These are phyloP conservation scores for Macrobrachium rosenbergii DNA, from an alignment of 1,140 invertebrate genomes.

Conservation along the genomic window DNA sequence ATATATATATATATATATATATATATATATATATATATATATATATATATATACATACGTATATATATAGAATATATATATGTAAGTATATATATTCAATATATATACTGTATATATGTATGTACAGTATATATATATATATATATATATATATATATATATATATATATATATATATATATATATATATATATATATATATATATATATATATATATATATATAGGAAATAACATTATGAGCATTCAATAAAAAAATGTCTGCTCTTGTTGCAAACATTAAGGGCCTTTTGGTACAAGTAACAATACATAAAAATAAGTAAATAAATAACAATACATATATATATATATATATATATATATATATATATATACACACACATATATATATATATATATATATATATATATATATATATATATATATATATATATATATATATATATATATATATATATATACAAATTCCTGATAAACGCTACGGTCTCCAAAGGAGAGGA, in stretches of 20 bases:
- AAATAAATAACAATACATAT: not conserved
- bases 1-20: slow-evolving; percentile 6
- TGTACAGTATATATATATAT: not conserved
- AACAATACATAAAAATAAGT: too few relatives aligned
- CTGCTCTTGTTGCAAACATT: too few relatives aligned
- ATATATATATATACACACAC: not conserved
- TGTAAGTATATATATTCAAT: not conserved
- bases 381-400: not conserved
- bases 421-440: not conserved
- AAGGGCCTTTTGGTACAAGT: too few relatives aligned
- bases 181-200: not conserved
- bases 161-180: not conserved
- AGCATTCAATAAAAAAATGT: too few relatives aligned
- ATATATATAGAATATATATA: not conserved
- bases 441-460: not conserved
- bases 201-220: not conserved
- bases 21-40: slow-evolving; percentile 9
- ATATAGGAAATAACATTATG: too few relatives aligned
- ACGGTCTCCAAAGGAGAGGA: not conserved
- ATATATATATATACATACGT: slow-evolving; percentile 1
- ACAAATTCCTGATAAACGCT: not conserved
- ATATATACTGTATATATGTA: not conserved
- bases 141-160: not conserved
- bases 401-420: not conserved
- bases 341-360: not conserved